Evolutionary conservation across 2,888 invertebrate genomes (phyloP), one percentile per base, ranked within the genome.

Genomic region (Tupiocoris notatus): DNA sequence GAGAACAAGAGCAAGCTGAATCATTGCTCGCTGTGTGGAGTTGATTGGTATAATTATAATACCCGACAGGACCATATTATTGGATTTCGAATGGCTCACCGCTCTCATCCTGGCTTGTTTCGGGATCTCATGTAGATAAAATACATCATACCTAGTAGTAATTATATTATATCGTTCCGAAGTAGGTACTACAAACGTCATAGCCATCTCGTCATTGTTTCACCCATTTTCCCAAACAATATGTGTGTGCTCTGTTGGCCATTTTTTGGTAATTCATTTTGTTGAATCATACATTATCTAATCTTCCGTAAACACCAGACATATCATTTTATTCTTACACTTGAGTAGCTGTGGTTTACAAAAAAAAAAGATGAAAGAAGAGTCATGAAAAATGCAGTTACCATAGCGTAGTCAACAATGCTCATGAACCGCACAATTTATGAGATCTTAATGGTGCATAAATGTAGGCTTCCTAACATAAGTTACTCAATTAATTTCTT

Each of bases 391-490:
- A 20, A 17, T 63, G 20, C 63, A 63, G 63, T 63, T 63, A 63
- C 63, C 63, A 63, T 63, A 63, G 63, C 20, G 63, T 65, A 39
- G 58, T 70, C 24, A 24, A 70, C 6, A 73, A 73, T 73, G 73
- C 73, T 73, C 73, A 73, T 73, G 73, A 23, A 39, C 62, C 62
- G 73, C 73, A 73, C 73, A 71, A 62, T 25, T 73, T 24, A 54
- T 20, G 23, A 73, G 56, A 25, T 39, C 39, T 39, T 39, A 54
- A 62, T 22, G 62, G 73, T 73, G 73, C 73, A 62, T 73, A 39
- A 39, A 73, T 62, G 62, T 62, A 73, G 71, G 73, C 73, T 73
- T 73, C 73, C 63, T 73, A 54, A 73, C 39, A 54, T 73, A 67
- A 21, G 57, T 67, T 56, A 22, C 22, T 67, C n/a, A n/a, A 62